Evolutionary conservation across 2,888 invertebrate species (phyloP), one percentile per base, ranked within the genome.

Genomic region (Lasioglossum malachurum): DNA sequence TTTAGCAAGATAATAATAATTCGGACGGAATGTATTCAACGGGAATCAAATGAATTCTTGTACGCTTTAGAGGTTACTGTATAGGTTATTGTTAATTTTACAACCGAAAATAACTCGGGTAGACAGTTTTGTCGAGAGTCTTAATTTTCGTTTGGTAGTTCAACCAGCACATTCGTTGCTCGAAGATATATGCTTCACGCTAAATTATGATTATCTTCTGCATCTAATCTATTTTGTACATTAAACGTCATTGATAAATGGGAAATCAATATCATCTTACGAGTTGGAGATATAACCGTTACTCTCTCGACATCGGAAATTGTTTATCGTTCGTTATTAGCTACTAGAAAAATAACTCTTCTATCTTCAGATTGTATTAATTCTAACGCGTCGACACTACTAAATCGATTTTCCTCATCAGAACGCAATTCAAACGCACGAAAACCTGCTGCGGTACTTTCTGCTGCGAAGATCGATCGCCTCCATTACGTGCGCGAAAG

Each of bases 1-100:
- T 89, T 89, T 90, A 88, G 88, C 88, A 87, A 90, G 89, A 89
- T 89, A 89, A 89, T 90, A 89, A 89, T 89, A 89, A 89, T 86
- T 87, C 88, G 82, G 90, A 78, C 82, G 86, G 90, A 88, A 89
- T 89, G 87, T 90, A 89, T 88, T 90, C 90, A 88, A 80, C 83
- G 84, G 81, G 81, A 87, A 84, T 85, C 79, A 87, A 88, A 87
- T 87, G 77, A 87, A 88, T 88, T 87, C 87, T 79, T 77, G 77
- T 77, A 75, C 69, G 75, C 77, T 83, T 87, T 64, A 53, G 64
- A 35, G 27, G 14, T 41, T 49, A 44, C 41, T 76, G 23, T 76
- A 49, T 76, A 69, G 69, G 44, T 74, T 76, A 79, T 79, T 75
- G 73, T 84, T 84, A 71, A 71, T 60, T 85, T 8, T 57, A 49